A percentile compares a stretch with the other conserved stretches of the same genome.
These are phyloP conservation scores for Trachemys scripta DNA, from an alignment of 2,113 vertebrate species.

Conservation along the genomic window DNA sequence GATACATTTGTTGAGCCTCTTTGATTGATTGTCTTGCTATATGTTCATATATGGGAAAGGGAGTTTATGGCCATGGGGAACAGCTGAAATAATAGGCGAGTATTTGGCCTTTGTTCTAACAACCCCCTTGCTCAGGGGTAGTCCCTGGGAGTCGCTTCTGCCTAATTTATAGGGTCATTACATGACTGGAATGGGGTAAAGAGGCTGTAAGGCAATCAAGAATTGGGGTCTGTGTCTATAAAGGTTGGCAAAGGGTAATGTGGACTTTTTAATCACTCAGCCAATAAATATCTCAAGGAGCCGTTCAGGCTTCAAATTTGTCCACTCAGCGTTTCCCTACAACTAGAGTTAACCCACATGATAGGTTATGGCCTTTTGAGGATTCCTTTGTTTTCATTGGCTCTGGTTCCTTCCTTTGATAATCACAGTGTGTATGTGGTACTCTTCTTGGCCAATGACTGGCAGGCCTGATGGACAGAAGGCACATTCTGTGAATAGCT, in stretches of 20 bases:
- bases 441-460: not conserved
- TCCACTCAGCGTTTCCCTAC: not conserved
- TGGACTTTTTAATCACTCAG: not conserved
- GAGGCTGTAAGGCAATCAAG: not conserved
- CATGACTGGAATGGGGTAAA: not conserved
- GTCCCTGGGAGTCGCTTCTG: not conserved
- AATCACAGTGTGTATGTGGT: fast-evolving
- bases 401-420: not conserved
- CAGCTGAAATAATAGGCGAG: too few relatives aligned
- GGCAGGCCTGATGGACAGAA: not conserved
- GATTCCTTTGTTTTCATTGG: not conserved
- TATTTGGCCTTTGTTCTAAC: too few relatives aligned
- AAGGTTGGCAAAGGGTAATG: not conserved
- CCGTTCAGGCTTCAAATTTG: not conserved
- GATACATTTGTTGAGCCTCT: too few relatives aligned
- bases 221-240: not conserved
- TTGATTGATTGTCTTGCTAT: too few relatives aligned
- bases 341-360: not conserved
- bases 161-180: not conserved
- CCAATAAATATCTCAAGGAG: conserved; percentile 7
- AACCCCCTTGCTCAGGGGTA: not conserved
- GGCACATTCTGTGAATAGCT: not conserved
- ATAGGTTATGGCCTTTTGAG: not conserved
- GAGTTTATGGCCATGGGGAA: too few relatives aligned
- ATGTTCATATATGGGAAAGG: too few relatives aligned